Base-by-base conservation (phyloP, 2,113 vertebrate species). In the Gallinago media region DNA sequence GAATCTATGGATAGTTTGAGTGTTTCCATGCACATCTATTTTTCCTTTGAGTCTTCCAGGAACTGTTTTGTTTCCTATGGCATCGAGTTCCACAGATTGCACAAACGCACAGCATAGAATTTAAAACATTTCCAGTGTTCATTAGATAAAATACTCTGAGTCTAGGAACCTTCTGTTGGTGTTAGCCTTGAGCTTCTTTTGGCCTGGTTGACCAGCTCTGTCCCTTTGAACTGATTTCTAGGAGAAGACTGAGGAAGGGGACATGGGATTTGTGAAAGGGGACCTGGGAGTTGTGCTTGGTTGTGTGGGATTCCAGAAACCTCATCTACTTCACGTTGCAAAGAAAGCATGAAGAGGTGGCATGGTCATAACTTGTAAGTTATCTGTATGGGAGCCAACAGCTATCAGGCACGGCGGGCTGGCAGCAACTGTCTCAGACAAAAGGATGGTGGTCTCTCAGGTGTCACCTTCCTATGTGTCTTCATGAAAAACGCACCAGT, bases 351-450 rank as follows among this genome's bases (percentile, higher is more conserved):
- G 20, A 62, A 77, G 65, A 71, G 22, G 40, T 89, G 38, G 15
- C 25, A 3, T 15, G 52, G 40, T 59, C 8, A 1, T 59, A 42
- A 59, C 77, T 74, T 62, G 26, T 4, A 19, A 36, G 27, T 58
- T 58, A 21, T 65, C 52, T 79, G 7, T 31, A 9, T 15, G 40
- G 40, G 29, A 85, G 16, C 29, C 31, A 66, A 25, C 11, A 74
- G 32, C 77, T 87, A 2, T 46, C 23, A 9, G 49, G 29, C 25
- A 8, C 0, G 0, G 38, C 5, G 3, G 29, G 25, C 49, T 81
- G 87, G 29, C n/a, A 87, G 73, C 40, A 50, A 0, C 63, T 38
- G 16, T 29, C 49, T 62, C 1, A 5, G 46, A 10, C 17, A 14
- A 32, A 36, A 63, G 27, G 26, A 8, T 2, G 2, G 4, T 84